Evolutionary conservation across 2,113 vertebrate genomes (phyloP).

Genomic region (Osmerus mordax): DNA sequence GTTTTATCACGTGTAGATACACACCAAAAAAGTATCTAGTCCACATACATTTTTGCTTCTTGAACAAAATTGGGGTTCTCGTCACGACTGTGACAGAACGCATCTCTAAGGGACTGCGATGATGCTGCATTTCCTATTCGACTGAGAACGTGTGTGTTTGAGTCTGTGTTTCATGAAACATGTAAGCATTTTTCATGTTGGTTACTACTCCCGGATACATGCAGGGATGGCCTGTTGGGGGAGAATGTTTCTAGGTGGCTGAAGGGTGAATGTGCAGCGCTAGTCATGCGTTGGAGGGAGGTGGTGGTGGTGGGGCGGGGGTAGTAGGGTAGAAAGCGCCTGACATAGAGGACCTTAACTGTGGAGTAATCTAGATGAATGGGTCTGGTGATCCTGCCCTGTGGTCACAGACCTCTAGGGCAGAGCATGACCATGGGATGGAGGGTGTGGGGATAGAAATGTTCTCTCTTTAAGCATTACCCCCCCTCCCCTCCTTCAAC

Average conservation of each 20-base stretch:
- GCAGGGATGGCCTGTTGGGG: slow-evolving; percentile 5
- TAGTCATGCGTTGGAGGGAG: not conserved
- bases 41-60: too few species aligned
- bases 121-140: slow-evolving; percentile 59
- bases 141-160: not conserved
- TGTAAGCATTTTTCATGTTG: too few species aligned
- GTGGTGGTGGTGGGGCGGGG: slow-evolving; percentile 17
- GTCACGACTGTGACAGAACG: not conserved
- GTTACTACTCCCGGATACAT: not conserved
- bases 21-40: too few species aligned
- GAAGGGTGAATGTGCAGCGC: slow-evolving; percentile 1
- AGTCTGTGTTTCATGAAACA: slow-evolving; percentile 44
- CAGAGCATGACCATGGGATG: not conserved
- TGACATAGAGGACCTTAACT: slow-evolving; percentile 45
- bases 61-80: too few species aligned
- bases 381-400: slow-evolving; percentile 32
- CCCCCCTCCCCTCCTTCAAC: not conserved
- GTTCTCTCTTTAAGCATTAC: not conserved
- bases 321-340: slow-evolving; percentile 35
- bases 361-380: slow-evolving; percentile 59
- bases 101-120: slow-evolving; percentile 34
- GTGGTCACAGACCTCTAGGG: slow-evolving; percentile 30
- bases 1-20: too few species aligned
- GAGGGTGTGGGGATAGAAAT: not conserved
- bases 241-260: slow-evolving; percentile 13